Conservation (phyloP, 2,888 invertebrate genomes). For the Drosophila borealis region DNA sequence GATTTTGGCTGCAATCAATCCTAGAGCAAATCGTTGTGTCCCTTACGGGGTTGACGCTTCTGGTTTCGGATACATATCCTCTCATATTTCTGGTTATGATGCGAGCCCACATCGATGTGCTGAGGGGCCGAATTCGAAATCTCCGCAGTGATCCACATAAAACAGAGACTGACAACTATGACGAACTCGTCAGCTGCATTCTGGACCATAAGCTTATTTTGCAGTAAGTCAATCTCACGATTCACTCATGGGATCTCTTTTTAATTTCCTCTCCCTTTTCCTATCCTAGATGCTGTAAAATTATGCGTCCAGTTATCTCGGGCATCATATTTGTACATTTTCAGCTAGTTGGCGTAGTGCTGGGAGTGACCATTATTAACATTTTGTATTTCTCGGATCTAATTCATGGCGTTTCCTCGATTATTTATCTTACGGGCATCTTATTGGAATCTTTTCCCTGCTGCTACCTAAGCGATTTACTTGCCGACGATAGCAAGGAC, state of each 20-base stretch:
- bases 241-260: no score
- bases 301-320: constrained; percentile 43
- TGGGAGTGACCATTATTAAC: constrained; percentile 48
- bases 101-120: constrained; percentile 37
- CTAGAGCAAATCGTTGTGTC: constrained; percentile 41
- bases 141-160: constrained; percentile 30
- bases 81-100: constrained; percentile 24
- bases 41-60: background rate
- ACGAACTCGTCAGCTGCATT: constrained; percentile 39
- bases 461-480: constrained; percentile 48
- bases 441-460: constrained; percentile 52
- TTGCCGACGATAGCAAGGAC: constrained; percentile 33
- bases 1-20: constrained; percentile 35
- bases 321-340: constrained; percentile 40
- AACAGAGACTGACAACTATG: constrained; percentile 34
- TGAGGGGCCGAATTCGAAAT: constrained; percentile 35
- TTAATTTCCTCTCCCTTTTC: background rate
- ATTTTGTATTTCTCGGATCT: constrained; percentile 47
- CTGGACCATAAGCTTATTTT: constrained; percentile 41
- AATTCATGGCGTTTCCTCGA: constrained; percentile 20
- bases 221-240: constrained; percentile 16
- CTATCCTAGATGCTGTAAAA: constrained; percentile 35
- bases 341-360: constrained; percentile 36
- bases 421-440: constrained; percentile 34
- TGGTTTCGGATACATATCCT: constrained; percentile 18